phyloP scores from a whole-genome alignment of 2,797 vertebrate genomes.

The Chloroceryle amazona region DNA sequence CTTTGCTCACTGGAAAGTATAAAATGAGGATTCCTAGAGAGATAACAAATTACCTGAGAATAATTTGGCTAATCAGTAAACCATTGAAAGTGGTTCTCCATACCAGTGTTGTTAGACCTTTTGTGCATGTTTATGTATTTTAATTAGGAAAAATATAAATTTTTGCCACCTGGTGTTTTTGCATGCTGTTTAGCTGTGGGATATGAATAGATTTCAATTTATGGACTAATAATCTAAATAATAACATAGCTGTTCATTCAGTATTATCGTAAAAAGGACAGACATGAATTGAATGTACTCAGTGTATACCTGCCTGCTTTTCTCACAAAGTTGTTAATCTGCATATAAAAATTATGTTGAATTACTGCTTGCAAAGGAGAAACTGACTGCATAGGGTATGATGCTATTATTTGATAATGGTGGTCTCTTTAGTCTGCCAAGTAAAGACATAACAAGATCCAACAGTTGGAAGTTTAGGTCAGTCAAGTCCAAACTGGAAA shows the following conservation, averaged over 20 bases:
- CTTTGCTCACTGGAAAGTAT: background rate
- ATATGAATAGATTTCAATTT: constrained; percentile 13
- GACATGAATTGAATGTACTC: background rate
- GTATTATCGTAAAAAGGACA: background rate
- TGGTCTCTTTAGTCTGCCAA: background rate
- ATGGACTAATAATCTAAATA: constrained; percentile 41
- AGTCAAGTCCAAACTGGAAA: background rate
- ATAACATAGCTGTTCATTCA: constrained; percentile 6
- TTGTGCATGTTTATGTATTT: constrained; percentile 24
- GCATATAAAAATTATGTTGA: background rate
- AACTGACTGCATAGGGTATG: background rate
- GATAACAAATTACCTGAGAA: constrained; percentile 19
- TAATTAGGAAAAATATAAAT: constrained; percentile 31
- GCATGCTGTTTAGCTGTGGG: constrained; percentile 22
- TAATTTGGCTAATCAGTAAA: constrained; percentile 37
- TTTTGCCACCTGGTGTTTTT: constrained; percentile 29
- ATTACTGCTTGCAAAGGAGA: background rate
- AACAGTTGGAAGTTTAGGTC: background rate
- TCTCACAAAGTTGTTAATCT: background rate
- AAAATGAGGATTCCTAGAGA: constrained; percentile 35
- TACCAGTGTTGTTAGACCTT: background rate
- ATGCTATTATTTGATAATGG: background rate
- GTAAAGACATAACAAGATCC: background rate
- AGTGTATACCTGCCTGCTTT: background rate
- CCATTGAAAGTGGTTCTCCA: background rate